Percentiles rank a stretch among this genome's conserved stretches.
phyloP scores from a whole-genome alignment of 1,140 invertebrate genomes.

The Armadillidium nasatum region DNA sequence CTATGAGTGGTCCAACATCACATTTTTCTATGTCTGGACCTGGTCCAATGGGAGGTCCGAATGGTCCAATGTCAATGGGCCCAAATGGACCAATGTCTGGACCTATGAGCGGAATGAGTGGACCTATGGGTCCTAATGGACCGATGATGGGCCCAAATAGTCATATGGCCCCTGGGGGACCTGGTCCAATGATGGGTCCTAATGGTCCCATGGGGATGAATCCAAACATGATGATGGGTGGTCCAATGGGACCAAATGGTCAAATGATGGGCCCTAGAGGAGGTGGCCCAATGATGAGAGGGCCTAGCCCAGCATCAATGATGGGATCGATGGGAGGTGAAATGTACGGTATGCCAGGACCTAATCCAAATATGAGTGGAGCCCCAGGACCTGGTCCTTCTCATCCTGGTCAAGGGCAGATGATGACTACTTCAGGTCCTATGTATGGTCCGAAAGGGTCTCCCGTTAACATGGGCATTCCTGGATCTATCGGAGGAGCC shows the following conservation, averaged over 20 bases:
- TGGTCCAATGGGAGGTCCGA: slow-evolving; percentile 38
- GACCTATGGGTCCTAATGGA: slow-evolving; percentile 44
- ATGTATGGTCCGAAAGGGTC: slow-evolving; percentile 46
- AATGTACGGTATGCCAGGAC: slow-evolving; percentile 44
- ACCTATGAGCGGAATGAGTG: slow-evolving; percentile 44
- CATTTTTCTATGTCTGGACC: slow-evolving; percentile 45
- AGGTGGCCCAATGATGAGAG: slow-evolving; percentile 46
- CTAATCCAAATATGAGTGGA: slow-evolving; percentile 46
- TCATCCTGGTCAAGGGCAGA: slow-evolving; percentile 44
- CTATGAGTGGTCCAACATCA: slow-evolving; percentile 45
- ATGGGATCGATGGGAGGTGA: slow-evolving; percentile 49
- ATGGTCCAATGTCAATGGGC: slow-evolving; percentile 44
- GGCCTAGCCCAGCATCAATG: slow-evolving; percentile 43
- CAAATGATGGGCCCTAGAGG: slow-evolving; percentile 47
- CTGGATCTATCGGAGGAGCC: slow-evolving; percentile 51
- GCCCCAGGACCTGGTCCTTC: slow-evolving; percentile 44
- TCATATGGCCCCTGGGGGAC: slow-evolving; percentile 45
- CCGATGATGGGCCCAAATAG: slow-evolving; percentile 45
- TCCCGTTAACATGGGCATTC: slow-evolving; percentile 47
- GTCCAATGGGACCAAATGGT: slow-evolving; percentile 45
- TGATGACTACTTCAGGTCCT: slow-evolving; percentile 50
- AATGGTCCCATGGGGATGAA: slow-evolving; percentile 49
- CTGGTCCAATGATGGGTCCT: slow-evolving; percentile 49
- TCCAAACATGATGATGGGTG: slow-evolving; percentile 39
- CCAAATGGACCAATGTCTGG: slow-evolving; percentile 44